These are phyloP conservation scores for Pipistrellus nathusii DNA, from an alignment of 2,797 vertebrate species.

Conservation along the genomic window DNA sequence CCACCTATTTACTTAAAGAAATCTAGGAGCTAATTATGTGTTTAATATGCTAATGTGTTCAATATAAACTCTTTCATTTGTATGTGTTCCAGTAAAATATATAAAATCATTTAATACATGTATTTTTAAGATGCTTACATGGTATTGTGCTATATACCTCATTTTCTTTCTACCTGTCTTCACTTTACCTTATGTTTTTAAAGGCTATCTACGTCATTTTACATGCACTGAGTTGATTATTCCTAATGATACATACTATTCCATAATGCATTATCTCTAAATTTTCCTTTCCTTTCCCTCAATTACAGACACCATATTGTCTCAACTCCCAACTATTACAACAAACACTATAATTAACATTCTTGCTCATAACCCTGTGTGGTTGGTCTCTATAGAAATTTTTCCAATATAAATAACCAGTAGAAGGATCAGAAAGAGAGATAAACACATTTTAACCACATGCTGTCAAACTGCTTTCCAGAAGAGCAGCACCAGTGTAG, in stretches of 20 bases:
- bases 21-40: not conserved
- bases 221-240: not conserved
- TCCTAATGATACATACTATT: not conserved
- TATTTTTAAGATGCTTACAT: not conserved
- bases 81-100: not conserved
- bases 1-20: not conserved
- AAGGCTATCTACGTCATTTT: not conserved
- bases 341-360: not conserved
- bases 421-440: not conserved
- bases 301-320: not conserved
- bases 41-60: not conserved
- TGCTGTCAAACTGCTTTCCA: not conserved
- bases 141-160: not conserved
- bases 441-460: not conserved
- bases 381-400: not conserved
- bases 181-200: not conserved
- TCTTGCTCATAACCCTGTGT: not conserved
- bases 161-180: not conserved
- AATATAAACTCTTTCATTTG: not conserved
- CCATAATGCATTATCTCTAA: not conserved
- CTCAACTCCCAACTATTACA: not conserved
- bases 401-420: not conserved
- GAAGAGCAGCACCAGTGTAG: not conserved
- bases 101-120: not conserved
- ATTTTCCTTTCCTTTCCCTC: not conserved